A percentile compares a stretch with the other conserved stretches of the same genome.
Evolutionary conservation across 1,140 invertebrate species (phyloP).

Genomic region (Gryllus bimaculatus): DNA sequence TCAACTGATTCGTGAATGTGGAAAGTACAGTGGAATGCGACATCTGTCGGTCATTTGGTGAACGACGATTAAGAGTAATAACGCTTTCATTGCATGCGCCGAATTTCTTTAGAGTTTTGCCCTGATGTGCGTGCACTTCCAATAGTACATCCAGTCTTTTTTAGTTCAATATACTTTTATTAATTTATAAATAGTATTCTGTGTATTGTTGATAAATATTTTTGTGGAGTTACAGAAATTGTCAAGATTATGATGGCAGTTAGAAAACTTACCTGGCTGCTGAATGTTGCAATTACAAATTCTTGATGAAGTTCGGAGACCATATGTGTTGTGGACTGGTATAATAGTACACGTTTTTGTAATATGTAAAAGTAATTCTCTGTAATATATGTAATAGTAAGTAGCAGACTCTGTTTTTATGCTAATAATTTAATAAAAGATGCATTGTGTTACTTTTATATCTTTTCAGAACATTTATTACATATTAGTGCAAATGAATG

Average conservation of each 20-base stretch:
- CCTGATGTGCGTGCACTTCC: no score
- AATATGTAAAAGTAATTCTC: neutral
- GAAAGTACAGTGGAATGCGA: no score
- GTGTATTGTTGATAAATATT: neutral
- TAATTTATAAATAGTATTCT: neutral
- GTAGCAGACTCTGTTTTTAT: neutral
- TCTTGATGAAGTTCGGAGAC: neutral
- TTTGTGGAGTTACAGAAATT: neutral
- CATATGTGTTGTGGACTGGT: neutral
- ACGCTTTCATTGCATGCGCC: no score
- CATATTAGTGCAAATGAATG: neutral
- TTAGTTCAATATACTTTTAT: no score
- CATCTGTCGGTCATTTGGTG: no score
- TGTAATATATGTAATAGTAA: neutral
- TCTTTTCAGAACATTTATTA: neutral
- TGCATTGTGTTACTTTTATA: neutral
- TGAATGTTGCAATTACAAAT: neutral
- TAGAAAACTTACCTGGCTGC: neutral
- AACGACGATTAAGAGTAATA: no score
- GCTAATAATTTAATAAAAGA: neutral
- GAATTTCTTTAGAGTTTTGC: no score
- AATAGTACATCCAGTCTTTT: no score
- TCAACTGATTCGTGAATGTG: no score
- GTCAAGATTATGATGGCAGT: neutral
- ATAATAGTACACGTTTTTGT: neutral